These are phyloP conservation scores for Sander lucioperca DNA, from an alignment of 2,113 vertebrate genomes.

Conservation along the genomic window DNA sequence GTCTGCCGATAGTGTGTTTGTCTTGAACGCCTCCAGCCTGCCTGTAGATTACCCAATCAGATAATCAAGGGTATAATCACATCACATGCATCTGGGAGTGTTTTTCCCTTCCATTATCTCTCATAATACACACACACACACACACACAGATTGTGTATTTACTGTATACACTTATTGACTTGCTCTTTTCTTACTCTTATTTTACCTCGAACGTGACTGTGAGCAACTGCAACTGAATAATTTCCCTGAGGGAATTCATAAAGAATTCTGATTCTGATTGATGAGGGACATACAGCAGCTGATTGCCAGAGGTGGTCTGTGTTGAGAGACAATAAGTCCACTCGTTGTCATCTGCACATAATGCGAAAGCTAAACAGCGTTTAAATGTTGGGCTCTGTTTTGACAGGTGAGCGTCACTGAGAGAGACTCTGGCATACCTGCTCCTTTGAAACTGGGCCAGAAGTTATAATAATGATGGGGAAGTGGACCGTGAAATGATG, in stretches of 20 bases:
- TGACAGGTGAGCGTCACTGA: slow-evolving; percentile 14
- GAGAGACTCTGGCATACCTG: slow-evolving; percentile 25
- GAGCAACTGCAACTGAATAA: no score
- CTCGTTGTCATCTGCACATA: slow-evolving; percentile 25
- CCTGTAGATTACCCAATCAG: slow-evolving; percentile 78
- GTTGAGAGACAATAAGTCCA: slow-evolving; percentile 23
- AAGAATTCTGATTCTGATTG: no score
- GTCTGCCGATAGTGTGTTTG: slow-evolving; percentile 69
- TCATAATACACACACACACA: slow-evolving; percentile 55
- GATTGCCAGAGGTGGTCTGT: slow-evolving; percentile 49
- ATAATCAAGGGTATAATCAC: slow-evolving; percentile 79
- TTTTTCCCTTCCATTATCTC: slow-evolving; percentile 76
- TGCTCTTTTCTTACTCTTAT: no score
- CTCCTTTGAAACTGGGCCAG: slow-evolving; percentile 37
- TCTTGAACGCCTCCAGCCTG: slow-evolving; percentile 71
- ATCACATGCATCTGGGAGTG: slow-evolving; percentile 79
- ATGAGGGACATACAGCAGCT: slow-evolving; percentile 53
- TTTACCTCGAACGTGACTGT: no score
- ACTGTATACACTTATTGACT: no score
- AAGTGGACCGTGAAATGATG: slow-evolving; percentile 42
- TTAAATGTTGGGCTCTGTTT: background rate
- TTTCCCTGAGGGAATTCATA: no score
- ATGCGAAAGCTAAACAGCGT: slow-evolving; percentile 31
- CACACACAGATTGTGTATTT: slow-evolving; percentile 5
- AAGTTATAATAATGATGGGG: slow-evolving; percentile 37